Base-by-base conservation (phyloP, 1,140 invertebrate species). In the Berghia stephanieae region DNA sequence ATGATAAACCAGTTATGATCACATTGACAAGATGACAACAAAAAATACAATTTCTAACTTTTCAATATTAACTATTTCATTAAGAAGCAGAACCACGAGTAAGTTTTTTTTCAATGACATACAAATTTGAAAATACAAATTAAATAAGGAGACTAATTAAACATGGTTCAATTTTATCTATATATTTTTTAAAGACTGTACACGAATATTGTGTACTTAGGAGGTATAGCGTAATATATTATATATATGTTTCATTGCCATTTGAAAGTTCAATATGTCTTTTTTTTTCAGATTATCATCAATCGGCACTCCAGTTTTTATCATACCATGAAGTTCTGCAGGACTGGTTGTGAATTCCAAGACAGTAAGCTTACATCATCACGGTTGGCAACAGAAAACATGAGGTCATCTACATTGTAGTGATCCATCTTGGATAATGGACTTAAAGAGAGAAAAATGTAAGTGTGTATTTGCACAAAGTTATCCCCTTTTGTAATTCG, bases 321-420 rank as follows among this genome's bases (percentile, higher is more conserved):
- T 34, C 72, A 24, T 63, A 75, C 72, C 72, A 75, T 63, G 4
- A 63, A 10, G 42, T 18, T 63, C 55, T 75, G 72, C 3, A 75
- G 63, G 34, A 75, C 44, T 0, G 72, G 72, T 21, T n/a, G 60
- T 13, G 72, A 24, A 18, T 75, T 24, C 72, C 72, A 75, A n/a
- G 55, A 42, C n/a, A 75, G 21, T 13, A 16, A 36, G 44, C 63
- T 52, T 2, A 75, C 72, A 75, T 75, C 72, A 3, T 10, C 52
- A 21, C 38, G 34, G 21, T 60, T 42, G 24, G 8, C 52, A 3
- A 75, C 13, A 21, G 24, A 34, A 18, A 31, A 44, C 10, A 38
- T 49, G 6, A 63, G 27, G 31, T 60, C 55, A 36, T n/a, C 4
- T 40, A 75, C 36, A 40, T 75, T 34, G 42, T 75, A 75, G n/a